Evolutionary conservation across 1,140 invertebrate genomes (phyloP).

Genomic region (Drosophila novamexicana): DNA sequence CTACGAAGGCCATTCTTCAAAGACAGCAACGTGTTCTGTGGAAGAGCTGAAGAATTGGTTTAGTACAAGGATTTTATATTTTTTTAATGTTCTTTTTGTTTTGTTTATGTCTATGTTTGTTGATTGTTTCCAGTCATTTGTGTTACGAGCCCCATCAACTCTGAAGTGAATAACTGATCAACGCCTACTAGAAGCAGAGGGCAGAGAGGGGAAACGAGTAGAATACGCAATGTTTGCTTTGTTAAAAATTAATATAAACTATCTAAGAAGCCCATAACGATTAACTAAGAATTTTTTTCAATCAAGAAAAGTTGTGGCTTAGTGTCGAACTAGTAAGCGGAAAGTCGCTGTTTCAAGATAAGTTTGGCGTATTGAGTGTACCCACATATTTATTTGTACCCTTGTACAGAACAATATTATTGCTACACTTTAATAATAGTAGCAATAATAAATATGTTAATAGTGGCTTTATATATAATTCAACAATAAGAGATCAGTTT

Average conservation of each 20-base stretch:
- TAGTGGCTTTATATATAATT: not conserved
- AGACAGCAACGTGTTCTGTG: conserved; percentile 28
- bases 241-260: not conserved
- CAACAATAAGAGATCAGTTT: not conserved
- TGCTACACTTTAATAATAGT: too few relatives aligned
- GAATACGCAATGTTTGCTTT: not conserved
- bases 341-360: too few relatives aligned
- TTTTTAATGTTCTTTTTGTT: conserved; percentile 25
- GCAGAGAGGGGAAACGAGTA: not conserved
- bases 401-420: too few relatives aligned
- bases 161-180: not conserved
- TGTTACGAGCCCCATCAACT: conserved; percentile 19
- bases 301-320: too few relatives aligned
- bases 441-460: not conserved
- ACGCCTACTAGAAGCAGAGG: conserved; percentile 9
- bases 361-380: too few relatives aligned
- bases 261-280: too few relatives aligned
- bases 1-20: conserved; percentile 60
- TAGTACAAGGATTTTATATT: not conserved
- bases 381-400: too few relatives aligned
- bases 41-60: conserved; percentile 1
- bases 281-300: too few relatives aligned
- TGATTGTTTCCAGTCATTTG: conserved; percentile 26
- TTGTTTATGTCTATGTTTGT: conserved; percentile 38
- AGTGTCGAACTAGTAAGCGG: too few relatives aligned